phyloP scores from a whole-genome alignment of 2,888 invertebrate genomes.

The Calameuta pallipes region DNA sequence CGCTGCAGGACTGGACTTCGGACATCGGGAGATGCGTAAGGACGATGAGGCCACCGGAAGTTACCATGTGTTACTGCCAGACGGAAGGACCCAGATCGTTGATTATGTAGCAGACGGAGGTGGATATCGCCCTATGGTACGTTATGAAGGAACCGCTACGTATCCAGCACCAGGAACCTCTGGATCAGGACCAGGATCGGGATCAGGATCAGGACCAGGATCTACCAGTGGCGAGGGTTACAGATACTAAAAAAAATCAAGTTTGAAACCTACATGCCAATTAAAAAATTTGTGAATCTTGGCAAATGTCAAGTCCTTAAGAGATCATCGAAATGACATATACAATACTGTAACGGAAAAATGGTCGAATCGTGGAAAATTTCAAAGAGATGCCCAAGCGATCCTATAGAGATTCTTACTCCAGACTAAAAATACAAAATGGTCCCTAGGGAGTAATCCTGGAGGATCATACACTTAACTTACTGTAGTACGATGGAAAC shows the following conservation, averaged over 20 bases:
- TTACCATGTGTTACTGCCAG: slow-evolving; percentile 74
- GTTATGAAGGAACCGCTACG: slow-evolving; percentile 64
- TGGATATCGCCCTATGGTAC: slow-evolving; percentile 74
- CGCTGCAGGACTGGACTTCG: slow-evolving; percentile 71
- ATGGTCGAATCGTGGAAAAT: not conserved
- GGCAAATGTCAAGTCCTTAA: no score
- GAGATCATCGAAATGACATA: no score
- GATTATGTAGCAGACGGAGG: slow-evolving; percentile 74
- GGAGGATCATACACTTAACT: not conserved
- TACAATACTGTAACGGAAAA: not conserved
- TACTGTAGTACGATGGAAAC: not conserved
- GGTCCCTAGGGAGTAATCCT: not conserved
- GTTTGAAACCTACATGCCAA: no score
- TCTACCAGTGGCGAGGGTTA: slow-evolving; percentile 47
- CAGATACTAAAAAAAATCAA: slow-evolving; percentile 40
- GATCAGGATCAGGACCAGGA: slow-evolving; percentile 4
- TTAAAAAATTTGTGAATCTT: no score
- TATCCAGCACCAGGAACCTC: slow-evolving; percentile 50
- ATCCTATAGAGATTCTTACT: not conserved
- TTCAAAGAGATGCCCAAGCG: not conserved
- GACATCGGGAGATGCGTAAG: slow-evolving; percentile 74
- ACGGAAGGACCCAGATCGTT: slow-evolving; percentile 74
- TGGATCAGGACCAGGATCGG: not conserved
- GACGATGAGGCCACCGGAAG: slow-evolving; percentile 74
- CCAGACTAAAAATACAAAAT: not conserved